Evolutionary conservation across 2,888 invertebrate genomes (phyloP), one percentile per base, ranked within the genome.

Genomic region (Trypoxylon attenuatum): DNA sequence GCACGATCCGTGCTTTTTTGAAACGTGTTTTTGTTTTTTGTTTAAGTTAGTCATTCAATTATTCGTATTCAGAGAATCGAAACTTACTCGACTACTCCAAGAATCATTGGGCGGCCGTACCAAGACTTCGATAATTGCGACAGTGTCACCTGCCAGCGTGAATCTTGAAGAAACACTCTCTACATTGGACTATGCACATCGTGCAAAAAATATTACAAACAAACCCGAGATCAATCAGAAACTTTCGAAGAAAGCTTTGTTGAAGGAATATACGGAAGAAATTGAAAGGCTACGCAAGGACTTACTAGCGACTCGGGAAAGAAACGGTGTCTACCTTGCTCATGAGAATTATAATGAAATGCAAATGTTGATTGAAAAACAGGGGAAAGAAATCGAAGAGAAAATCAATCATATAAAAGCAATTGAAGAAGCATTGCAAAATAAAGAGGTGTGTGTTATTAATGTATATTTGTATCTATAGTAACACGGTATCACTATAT

Each of bases 91-190:
- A 19, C 91, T 99, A 62, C 89, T 99, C 0, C 97, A 97, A 89
- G 99, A 99, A 83, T 98, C 98, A 0, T 90, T 99, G 4, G 99
- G 99, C 13, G 99, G 99, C 0, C 91, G 95, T 33, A 98, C 99
- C 0, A 99, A 98, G 88, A 99, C 99, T 0, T 96, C 97, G 0
- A 97, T 99, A 73, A 98, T 99, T 71, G 98, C 98, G 0, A 99
- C 98, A 1, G 91, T 99, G 27, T 97, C 98, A 0, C 97, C 98
- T 0, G 94, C 97, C 0, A 92, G 92, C 69, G 91, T 92, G 69
- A 96, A 96, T 86, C 85, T 95, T 19, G 98, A 98, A 80, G 99
- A 99, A 87, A 98, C 98, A 0, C 88, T 97, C 58, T 97, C 96
- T 76, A 99, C 99, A 0, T 87, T 99, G 64, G 98, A 99, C 80